A percentile compares a stretch with the other conserved stretches of the same genome.
Conservation (phyloP, 2,888 invertebrate genomes). For the Rutpela maculata region DNA sequence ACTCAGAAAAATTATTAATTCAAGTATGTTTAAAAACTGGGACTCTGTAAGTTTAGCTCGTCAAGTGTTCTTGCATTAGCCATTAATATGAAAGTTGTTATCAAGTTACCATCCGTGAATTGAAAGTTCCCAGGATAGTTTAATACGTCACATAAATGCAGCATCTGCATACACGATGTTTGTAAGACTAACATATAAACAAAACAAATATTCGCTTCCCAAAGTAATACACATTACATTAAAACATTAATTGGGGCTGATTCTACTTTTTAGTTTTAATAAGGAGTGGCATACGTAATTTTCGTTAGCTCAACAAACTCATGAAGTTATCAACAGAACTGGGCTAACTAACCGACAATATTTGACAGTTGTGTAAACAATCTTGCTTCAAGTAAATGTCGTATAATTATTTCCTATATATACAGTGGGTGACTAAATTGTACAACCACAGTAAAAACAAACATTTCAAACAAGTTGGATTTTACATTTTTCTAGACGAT, state of each 20-base stretch:
- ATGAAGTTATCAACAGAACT: too few relatives aligned
- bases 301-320: neutral
- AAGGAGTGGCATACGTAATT: neutral
- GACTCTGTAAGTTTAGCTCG: neutral
- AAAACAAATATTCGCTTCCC: neutral
- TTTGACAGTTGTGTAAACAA: too few relatives aligned
- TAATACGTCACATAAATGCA: conserved; percentile 26
- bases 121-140: conserved; percentile 24
- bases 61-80: neutral
- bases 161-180: conserved; percentile 11
- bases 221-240: conserved; percentile 8
- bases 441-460: too few relatives aligned
- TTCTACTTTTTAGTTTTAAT: neutral
- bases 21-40: neutral
- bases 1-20: conserved; percentile 18
- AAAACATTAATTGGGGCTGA: neutral
- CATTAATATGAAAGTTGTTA: conserved; percentile 26
- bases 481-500: too few relatives aligned
- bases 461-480: too few relatives aligned
- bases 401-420: too few relatives aligned
- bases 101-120: conserved; percentile 8
- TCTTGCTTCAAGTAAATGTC: too few relatives aligned
- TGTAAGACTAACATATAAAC: neutral
- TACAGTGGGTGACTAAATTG: too few relatives aligned
- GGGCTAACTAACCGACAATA: too few relatives aligned